phyloP scores from a whole-genome alignment of 1,140 invertebrate genomes.

The Brachionus paranguensis region DNA sequence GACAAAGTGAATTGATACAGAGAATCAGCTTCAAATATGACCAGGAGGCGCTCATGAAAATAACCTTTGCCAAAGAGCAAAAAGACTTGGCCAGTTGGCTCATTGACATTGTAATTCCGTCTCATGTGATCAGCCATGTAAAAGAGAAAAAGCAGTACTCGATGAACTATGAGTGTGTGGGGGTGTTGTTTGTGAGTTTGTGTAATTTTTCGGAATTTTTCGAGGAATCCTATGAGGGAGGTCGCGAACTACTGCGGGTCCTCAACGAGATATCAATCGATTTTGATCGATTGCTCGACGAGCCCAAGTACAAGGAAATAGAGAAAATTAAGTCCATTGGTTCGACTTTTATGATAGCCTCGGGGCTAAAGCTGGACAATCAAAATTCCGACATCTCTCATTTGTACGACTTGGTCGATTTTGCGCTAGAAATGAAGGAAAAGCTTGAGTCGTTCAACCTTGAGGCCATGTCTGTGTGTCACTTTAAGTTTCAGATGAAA shows the following conservation, averaged over 20 bases:
- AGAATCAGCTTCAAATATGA: slow-evolving; percentile 35
- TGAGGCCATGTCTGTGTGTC: slow-evolving; percentile 73
- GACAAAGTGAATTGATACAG: slow-evolving; percentile 27
- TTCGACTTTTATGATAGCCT: slow-evolving; percentile 93
- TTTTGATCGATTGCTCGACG: slow-evolving; percentile 82
- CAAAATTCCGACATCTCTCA: slow-evolving; percentile 51
- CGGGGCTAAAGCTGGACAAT: slow-evolving; percentile 74
- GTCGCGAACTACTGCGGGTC: slow-evolving; percentile 81
- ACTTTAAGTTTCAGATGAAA: slow-evolving; percentile 80
- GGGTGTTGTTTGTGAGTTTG: slow-evolving; percentile 87
- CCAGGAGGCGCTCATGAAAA: slow-evolving; percentile 10
- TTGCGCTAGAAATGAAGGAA: slow-evolving; percentile 76
- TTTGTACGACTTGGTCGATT: slow-evolving; percentile 50
- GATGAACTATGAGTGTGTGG: slow-evolving; percentile 84
- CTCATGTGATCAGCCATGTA: slow-evolving; percentile 7
- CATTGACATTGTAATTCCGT: slow-evolving; percentile 20
- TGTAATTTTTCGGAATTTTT: slow-evolving; percentile 93
- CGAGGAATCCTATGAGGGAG: slow-evolving; percentile 79
- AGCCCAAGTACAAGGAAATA: slow-evolving; percentile 74
- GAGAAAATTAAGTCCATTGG: slow-evolving; percentile 98
- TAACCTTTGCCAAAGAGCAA: neutral
- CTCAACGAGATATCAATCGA: slow-evolving; percentile 88
- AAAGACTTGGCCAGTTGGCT: slow-evolving; percentile 34
- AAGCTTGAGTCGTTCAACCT: slow-evolving; percentile 76
- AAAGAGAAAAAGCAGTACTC: slow-evolving; percentile 63